Conservation (phyloP, 2,888 invertebrate species). For the Ichneumon xanthorius region DNA sequence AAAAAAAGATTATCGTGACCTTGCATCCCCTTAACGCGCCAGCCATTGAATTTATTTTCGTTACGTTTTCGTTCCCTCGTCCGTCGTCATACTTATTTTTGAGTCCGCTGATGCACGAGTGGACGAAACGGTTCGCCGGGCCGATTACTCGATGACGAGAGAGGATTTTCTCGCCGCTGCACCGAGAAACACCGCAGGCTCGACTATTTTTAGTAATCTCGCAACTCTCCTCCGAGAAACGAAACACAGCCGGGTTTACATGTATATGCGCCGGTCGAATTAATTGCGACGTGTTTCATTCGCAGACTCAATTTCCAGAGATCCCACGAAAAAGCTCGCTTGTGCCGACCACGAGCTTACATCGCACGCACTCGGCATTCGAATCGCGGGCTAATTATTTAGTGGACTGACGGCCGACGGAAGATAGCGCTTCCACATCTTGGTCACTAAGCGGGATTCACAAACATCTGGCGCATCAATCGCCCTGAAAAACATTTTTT, state of each 20-base stretch:
- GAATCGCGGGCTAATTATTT: conserved; percentile 36
- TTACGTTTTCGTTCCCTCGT: conserved; percentile 14
- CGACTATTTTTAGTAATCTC: conserved; percentile 60
- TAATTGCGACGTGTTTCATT: conserved; percentile 27
- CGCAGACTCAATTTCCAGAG: conserved; percentile 37
- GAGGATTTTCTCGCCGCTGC: conserved; percentile 37
- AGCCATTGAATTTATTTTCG: conserved; percentile 42
- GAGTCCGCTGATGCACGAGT: conserved; percentile 53
- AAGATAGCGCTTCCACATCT: conserved; percentile 43
- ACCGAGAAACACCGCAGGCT: conserved; percentile 11
- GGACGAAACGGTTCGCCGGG: conserved; percentile 58
- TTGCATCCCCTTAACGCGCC: conserved; percentile 2
- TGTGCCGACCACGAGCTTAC: not conserved
- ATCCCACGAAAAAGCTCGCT: conserved; percentile 21
- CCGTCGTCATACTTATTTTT: conserved; percentile 64
- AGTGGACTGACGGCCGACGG: not conserved
- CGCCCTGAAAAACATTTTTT: conserved; percentile 14
- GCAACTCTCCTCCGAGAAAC: conserved; percentile 26
- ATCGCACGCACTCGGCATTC: not conserved
- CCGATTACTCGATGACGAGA: conserved; percentile 63
- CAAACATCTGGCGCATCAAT: conserved; percentile 61
- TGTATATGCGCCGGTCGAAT: conserved; percentile 5
- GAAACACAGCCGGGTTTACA: conserved; percentile 1
- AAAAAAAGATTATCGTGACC: not conserved
- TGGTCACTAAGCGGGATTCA: conserved; percentile 44